phyloP scores from a whole-genome alignment of 1,140 invertebrate species.

The Zaprionus taronus region DNA sequence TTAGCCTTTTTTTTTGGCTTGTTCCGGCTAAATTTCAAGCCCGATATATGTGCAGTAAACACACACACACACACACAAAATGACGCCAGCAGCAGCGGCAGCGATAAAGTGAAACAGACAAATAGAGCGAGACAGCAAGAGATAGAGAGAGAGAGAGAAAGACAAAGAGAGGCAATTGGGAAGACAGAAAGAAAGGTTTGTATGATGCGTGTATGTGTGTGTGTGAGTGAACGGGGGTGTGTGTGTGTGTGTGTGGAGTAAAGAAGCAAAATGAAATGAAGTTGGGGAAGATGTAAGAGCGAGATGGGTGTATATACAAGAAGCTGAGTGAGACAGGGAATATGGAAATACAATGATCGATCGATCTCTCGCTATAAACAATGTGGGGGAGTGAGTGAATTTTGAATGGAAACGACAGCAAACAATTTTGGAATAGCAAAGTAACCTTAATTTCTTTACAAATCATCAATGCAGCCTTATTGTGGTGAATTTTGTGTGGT shows the following conservation, averaged over 20 bases:
- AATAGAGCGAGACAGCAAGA: slow-evolving; percentile 13
- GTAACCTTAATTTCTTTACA: neutral
- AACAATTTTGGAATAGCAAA: neutral
- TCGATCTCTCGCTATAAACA: neutral
- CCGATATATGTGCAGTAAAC: slow-evolving; percentile 31
- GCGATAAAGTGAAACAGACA: slow-evolving; percentile 39
- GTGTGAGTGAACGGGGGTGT: neutral
- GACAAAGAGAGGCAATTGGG: slow-evolving; percentile 1
- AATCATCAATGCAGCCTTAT: neutral
- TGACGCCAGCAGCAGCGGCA: slow-evolving; percentile 34
- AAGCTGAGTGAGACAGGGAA: neutral
- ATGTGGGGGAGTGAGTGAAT: neutral
- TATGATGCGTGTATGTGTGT: neutral
- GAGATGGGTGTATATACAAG: neutral
- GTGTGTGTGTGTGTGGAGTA: neutral
- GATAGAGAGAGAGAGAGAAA: slow-evolving; percentile 4
- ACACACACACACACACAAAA: slow-evolving; percentile 47
- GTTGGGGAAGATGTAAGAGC: neutral
- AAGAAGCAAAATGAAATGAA: neutral
- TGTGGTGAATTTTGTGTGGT: neutral
- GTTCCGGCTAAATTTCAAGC: neutral
- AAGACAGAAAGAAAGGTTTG: neutral
- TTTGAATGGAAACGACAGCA: neutral
- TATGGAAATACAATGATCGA: neutral
- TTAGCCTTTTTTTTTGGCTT: slow-evolving; percentile 11